phyloP scores from a whole-genome alignment of 1,140 invertebrate species.

The Nephila pilipes region DNA sequence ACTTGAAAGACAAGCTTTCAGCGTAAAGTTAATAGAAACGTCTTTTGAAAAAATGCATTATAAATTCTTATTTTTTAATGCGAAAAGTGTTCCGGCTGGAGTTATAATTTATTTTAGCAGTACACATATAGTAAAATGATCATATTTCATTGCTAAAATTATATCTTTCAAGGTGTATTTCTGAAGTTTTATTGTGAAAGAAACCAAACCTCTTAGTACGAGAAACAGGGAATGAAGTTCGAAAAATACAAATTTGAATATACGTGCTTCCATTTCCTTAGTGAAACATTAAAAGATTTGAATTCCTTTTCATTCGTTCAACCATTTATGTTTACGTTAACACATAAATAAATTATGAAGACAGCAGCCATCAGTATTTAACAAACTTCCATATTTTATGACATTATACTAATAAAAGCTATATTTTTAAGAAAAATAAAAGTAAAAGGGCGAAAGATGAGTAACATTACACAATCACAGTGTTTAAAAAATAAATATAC shows the following conservation, averaged over 20 bases:
- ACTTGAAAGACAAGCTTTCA: neutral
- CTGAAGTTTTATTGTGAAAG: neutral
- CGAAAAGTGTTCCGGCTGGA: neutral
- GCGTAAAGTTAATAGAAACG: neutral
- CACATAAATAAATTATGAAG: too few relatives aligned
- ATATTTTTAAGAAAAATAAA: too few relatives aligned
- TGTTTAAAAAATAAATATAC: too few relatives aligned
- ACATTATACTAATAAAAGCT: too few relatives aligned
- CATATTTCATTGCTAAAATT: neutral
- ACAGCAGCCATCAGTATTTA: too few relatives aligned
- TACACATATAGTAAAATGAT: neutral
- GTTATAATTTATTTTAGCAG: conserved; percentile 7
- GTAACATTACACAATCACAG: too few relatives aligned
- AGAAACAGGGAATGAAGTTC: neutral
- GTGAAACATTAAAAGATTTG: neutral
- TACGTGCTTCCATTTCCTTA: neutral
- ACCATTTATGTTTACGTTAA: neutral
- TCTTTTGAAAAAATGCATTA: neutral
- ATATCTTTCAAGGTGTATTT: neutral
- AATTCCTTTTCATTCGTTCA: neutral
- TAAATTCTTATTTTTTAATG: neutral
- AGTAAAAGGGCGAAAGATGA: too few relatives aligned
- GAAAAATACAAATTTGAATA: neutral
- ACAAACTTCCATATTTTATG: too few relatives aligned
- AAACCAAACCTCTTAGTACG: neutral